These are phyloP conservation scores for Scomber scombrus DNA, from an alignment of 2,113 vertebrate species.

Conservation along the genomic window DNA sequence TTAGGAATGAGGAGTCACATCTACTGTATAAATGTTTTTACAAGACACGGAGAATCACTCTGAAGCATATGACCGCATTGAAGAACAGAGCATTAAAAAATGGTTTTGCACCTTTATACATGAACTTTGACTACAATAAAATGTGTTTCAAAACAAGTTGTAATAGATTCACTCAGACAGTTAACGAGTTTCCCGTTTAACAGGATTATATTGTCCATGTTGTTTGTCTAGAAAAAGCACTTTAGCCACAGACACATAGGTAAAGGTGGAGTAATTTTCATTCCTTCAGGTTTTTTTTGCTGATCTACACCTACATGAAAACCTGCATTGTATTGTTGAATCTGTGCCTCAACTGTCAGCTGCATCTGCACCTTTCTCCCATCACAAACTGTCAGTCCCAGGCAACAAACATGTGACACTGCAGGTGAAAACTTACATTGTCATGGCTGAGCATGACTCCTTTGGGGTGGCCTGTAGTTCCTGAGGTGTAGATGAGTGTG, in stretches of 20 bases:
- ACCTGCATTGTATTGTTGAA: not conserved
- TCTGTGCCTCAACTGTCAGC: not conserved
- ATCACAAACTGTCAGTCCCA: not conserved
- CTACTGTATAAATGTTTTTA: too few relatives aligned
- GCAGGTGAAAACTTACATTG: constrained; percentile 86
- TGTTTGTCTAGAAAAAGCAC: too few relatives aligned
- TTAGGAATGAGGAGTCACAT: not conserved
- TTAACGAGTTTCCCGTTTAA: not conserved
- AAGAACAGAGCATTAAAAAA: not conserved
- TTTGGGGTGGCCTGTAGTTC: constrained; percentile 92
- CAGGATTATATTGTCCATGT: too few relatives aligned
- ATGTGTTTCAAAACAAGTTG: not conserved
- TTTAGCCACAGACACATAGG: not conserved
- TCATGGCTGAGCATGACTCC: constrained; percentile 98
- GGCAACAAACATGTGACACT: not conserved
- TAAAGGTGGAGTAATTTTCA: not conserved
- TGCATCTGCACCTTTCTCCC: not conserved
- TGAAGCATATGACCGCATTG: not conserved
- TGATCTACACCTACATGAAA: too few relatives aligned
- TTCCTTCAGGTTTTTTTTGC: too few relatives aligned
- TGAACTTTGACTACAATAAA: constrained; percentile 19
- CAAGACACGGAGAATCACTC: too few relatives aligned
- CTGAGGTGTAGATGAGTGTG: constrained; percentile 93
- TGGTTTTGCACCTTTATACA: not conserved
- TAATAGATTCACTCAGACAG: not conserved